Conservation (phyloP, 92 coral and sea anemone species). For the Palythoa heliodiscus region DNA sequence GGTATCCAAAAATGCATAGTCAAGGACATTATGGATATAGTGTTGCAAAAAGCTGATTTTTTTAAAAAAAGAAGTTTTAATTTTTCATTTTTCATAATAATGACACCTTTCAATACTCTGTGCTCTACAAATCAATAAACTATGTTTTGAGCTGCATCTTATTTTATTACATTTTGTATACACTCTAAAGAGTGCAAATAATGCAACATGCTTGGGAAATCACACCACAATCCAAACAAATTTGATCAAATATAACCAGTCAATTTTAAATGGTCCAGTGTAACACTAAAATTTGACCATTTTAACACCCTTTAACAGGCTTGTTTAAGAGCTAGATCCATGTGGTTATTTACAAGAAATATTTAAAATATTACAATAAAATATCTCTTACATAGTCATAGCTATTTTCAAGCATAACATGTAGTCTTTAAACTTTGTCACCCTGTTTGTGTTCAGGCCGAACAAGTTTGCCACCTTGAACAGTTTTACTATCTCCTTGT, state of each 20-base stretch:
- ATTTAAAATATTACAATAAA: neutral
- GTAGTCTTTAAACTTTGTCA: constrained; percentile 3
- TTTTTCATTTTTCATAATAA: constrained; percentile 2
- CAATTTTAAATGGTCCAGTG: neutral
- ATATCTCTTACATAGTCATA: neutral
- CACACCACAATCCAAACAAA: neutral
- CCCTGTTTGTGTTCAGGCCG: constrained; percentile 9
- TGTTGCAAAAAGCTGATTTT: too few relatives aligned
- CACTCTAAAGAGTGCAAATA: neutral
- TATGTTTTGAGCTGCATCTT: constrained; percentile 5
- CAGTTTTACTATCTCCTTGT: too few relatives aligned
- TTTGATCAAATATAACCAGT: neutral
- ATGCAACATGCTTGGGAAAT: neutral
- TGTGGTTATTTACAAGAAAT: constrained; percentile 3
- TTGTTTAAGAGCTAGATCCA: neutral
- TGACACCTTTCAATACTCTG: neutral
- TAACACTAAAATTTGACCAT: neutral
- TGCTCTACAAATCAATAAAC: constrained; percentile 4
- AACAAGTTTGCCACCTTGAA: too few relatives aligned
- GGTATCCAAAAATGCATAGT: too few relatives aligned
- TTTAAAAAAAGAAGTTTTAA: neutral
- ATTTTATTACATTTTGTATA: neutral
- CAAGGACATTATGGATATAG: too few relatives aligned
- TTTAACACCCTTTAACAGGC: neutral
- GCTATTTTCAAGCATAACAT: neutral